Evolutionary conservation across 2,888 invertebrate genomes (phyloP).

Genomic region (Cordylochernes scorpioides): DNA sequence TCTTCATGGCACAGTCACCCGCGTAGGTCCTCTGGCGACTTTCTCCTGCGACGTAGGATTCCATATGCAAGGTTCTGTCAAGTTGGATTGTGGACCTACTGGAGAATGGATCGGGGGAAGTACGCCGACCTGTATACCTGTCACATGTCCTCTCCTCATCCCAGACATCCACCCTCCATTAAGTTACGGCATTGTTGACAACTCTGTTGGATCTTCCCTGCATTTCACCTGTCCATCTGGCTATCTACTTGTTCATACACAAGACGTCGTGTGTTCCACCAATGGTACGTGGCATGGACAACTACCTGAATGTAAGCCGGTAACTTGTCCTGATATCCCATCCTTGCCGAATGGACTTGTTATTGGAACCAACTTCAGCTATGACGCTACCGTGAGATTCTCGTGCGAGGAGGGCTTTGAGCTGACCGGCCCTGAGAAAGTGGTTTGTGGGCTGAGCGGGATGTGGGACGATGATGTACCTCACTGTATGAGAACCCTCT

Average conservation of each 20-base stretch:
- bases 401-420: conserved; percentile 11
- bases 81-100: too few species aligned
- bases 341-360: conserved; percentile 7
- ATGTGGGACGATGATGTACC: conserved; percentile 9
- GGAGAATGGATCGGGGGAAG: too few species aligned
- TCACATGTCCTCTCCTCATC: too few species aligned
- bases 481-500: conserved; percentile 9
- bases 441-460: conserved; percentile 8
- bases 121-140: too few species aligned
- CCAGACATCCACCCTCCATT: too few species aligned
- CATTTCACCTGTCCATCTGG: too few species aligned
- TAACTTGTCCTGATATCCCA: conserved; percentile 7
- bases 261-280: conserved; percentile 14
- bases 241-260: too few species aligned
- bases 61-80: too few species aligned
- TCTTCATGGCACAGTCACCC: conserved; percentile 8
- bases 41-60: conserved; percentile 11
- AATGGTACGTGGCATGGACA: conserved; percentile 18
- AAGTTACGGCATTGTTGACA: too few species aligned
- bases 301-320: conserved; percentile 14
- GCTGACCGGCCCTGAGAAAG: conserved; percentile 5
- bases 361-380: conserved; percentile 3
- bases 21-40: too few species aligned
- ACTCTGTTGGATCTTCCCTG: too few species aligned
- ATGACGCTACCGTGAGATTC: conserved; percentile 10